phyloP scores from a whole-genome alignment of 2,797 vertebrate species.

The Gallinago solitaria region DNA sequence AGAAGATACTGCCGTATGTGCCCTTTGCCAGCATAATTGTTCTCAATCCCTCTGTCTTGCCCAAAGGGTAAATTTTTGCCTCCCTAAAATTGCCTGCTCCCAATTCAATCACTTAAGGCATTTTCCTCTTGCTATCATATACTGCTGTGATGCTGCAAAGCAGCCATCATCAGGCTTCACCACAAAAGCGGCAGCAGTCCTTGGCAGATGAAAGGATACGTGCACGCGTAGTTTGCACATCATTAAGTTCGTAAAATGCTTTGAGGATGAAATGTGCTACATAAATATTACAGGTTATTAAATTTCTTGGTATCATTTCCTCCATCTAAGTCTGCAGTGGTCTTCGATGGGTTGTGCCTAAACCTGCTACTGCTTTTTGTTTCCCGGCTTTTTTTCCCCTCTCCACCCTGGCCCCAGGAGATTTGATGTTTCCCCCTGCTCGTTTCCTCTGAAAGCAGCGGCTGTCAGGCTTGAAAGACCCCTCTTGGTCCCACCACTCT shows the following conservation, averaged over 20 bases:
- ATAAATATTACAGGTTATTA: constrained; percentile 60
- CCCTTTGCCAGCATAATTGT: not conserved
- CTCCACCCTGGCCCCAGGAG: not conserved
- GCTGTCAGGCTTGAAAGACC: not conserved
- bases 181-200: not conserved
- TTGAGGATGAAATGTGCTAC: constrained; percentile 52
- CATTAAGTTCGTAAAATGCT: constrained; percentile 46
- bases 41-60: not conserved
- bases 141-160: not conserved
- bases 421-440: not conserved
- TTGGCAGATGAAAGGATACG: constrained; percentile 46
- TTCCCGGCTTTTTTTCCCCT: not conserved
- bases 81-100: not conserved
- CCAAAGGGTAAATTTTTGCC: not conserved
- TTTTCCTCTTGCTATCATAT: not conserved
- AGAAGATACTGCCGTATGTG: not conserved
- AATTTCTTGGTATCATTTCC: constrained; percentile 16
- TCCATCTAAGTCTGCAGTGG: not conserved
- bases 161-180: constrained; percentile 9
- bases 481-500: not conserved
- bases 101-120: not conserved
- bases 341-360: not conserved
- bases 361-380: not conserved
- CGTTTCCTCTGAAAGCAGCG: not conserved
- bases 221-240: constrained; percentile 1